A percentile compares a stretch with the other conserved stretches of the same genome.
These are phyloP conservation scores for Drosophila lacicola DNA, from an alignment of 2,888 invertebrate genomes.

Conservation along the genomic window DNA sequence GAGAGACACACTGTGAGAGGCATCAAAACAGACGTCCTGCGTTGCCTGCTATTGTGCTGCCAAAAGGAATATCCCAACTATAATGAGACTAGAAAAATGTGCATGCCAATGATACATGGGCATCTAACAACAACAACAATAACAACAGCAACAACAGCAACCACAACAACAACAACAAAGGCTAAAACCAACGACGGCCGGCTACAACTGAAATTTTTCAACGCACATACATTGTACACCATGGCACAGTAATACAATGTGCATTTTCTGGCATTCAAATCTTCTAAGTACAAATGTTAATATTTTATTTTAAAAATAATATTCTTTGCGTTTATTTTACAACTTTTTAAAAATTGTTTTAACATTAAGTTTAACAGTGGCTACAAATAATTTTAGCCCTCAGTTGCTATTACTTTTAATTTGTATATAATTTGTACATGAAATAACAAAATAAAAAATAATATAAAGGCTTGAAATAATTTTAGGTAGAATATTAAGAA, in stretches of 20 bases:
- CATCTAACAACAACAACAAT: conserved; percentile 26
- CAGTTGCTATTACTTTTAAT: too few relatives aligned
- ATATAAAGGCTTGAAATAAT: too few relatives aligned
- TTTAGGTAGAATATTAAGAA: too few relatives aligned
- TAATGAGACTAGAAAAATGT: conserved; percentile 45
- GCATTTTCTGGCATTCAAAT: background rate
- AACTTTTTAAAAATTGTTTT: background rate
- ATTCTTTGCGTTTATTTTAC: too few relatives aligned
- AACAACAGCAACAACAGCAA: conserved; percentile 10
- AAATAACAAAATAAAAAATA: too few relatives aligned
- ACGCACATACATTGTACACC: conserved; percentile 17
- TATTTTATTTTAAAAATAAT: background rate
- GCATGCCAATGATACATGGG: conserved; percentile 73
- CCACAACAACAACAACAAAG: background rate
- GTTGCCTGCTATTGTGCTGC: conserved; percentile 21
- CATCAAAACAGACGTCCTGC: conserved; percentile 33
- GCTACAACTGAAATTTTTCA: conserved; percentile 41
- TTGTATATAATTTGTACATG: too few relatives aligned
- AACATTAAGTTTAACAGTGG: too few relatives aligned
- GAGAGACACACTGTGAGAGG: background rate
- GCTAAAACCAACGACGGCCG: conserved; percentile 14
- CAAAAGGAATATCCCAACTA: conserved; percentile 16
- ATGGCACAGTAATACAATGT: conserved; percentile 33
- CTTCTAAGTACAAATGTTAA: background rate
- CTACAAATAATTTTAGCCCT: too few relatives aligned